Percentiles rank a stretch among this genome's conserved stretches.
phyloP scores from a whole-genome alignment of 2,113 vertebrate genomes.

The Corydoras maculifer region DNA sequence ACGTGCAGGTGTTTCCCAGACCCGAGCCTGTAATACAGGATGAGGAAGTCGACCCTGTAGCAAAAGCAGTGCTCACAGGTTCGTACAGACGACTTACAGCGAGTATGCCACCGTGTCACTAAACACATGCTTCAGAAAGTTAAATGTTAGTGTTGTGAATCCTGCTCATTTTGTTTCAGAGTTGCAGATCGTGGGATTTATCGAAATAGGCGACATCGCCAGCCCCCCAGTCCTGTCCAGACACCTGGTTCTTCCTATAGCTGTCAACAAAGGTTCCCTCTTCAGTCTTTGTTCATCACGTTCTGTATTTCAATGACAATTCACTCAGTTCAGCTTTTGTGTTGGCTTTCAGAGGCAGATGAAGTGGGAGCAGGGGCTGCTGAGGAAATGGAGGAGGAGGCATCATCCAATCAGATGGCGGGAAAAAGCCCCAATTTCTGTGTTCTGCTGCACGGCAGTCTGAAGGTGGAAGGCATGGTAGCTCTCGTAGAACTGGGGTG shows the following conservation, averaged over 20 bases:
- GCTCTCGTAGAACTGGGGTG: conserved; percentile 94
- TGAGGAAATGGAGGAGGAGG: conserved; percentile 91
- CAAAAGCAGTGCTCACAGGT: conserved; percentile 87
- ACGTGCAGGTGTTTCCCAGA: conserved; percentile 95
- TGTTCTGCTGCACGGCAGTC: conserved; percentile 90
- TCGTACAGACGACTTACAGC: conserved; percentile 28
- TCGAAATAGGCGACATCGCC: conserved; percentile 95
- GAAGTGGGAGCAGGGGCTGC: conserved; percentile 87
- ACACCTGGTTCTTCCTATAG: conserved; percentile 91
- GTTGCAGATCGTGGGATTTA: conserved; percentile 93
- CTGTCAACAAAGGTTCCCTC: conserved; percentile 85
- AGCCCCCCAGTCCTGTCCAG: conserved; percentile 94
- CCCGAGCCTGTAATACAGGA: conserved; percentile 88
- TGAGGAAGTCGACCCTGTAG: conserved; percentile 89
- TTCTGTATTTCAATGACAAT: neutral
- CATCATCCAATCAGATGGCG: conserved; percentile 90
- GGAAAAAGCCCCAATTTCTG: conserved; percentile 98
- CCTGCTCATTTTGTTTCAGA: conserved; percentile 62
- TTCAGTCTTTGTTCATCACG: conserved; percentile 28
- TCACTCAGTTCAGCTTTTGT: neutral
- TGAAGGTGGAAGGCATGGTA: conserved; percentile 99
- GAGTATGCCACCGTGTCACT: too few relatives aligned
- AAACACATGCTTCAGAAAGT: too few relatives aligned
- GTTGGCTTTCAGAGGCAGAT: conserved; percentile 77
- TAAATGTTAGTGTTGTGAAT: neutral